Base-by-base conservation (phyloP, 2,797 vertebrate species). In the Alosa sapidissima region DNA sequence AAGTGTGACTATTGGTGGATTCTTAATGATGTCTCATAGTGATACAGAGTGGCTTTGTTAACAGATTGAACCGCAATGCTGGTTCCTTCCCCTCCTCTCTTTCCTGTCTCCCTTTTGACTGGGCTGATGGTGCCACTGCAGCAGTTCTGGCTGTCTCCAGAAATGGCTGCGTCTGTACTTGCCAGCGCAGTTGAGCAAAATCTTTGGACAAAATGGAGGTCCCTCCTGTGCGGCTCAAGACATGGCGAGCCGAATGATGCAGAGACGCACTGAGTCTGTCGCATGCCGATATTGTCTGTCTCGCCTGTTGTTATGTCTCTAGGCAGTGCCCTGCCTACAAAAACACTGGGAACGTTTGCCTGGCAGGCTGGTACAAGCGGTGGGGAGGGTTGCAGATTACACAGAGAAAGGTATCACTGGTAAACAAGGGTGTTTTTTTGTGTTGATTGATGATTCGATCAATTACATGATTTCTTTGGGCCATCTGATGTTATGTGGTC, bases 141-240 rank as follows among this genome's bases (percentile, higher is more conserved):
- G 72, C 19, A 47, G 72, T 45, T 78, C 28, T 72, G 65, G 65
- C 4, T 28, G 65, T 72, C 72, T 78, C 81, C 75, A 88, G 83
- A 90, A 91, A 91, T 91, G 91, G 90, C 90, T 91, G 88, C 89
- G 87, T 65, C 84, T 84, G 83, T 48, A 65, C 81, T 88, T 85
- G 81, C 65, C 65, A 72, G 65, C 11, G 82, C 86, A 83, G 82
- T 49, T 21, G 85, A 84, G 55, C 41, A 41, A 81, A 54, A 84
- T 88, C 65, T 78, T 84, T 85, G 13, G 65, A 89, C 90, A 91
- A 91, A 91, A 91, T 91, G 90, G 90, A 89, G 87, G 90, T 87
- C 88, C 84, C 84, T 8, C 36, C 72, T 45, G 82, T 33, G 85
- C 36, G 81, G 85, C 81, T 81, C 51, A 45, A 81, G 81, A 85